These are phyloP conservation scores for Bubo blakistoni DNA, from an alignment of 2,113 vertebrate genomes.

Conservation along the genomic window DNA sequence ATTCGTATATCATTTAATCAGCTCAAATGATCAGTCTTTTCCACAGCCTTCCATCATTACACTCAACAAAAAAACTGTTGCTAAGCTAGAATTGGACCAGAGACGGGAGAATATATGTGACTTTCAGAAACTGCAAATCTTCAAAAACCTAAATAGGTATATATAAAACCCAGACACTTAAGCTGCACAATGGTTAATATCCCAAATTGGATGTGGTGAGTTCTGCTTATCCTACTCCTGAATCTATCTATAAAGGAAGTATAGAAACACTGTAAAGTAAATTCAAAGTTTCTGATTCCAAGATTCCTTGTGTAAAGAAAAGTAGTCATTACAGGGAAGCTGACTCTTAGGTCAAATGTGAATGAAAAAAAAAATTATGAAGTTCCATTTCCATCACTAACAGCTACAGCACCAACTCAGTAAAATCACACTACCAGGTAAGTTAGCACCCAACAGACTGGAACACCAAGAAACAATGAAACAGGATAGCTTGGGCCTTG, in stretches of 20 bases:
- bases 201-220: not conserved
- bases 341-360: not conserved
- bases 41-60: not conserved
- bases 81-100: not conserved
- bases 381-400: not conserved
- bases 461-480: not conserved
- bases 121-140: not conserved
- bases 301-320: not conserved
- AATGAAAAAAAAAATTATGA: not conserved
- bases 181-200: not conserved
- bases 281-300: not conserved
- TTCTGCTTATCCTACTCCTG: not conserved
- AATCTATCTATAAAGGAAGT: not conserved
- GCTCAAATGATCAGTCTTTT: not conserved
- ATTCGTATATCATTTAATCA: not conserved
- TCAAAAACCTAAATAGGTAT: not conserved
- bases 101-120: not conserved
- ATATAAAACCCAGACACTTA: not conserved
- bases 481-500: not conserved
- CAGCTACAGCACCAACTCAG: not conserved
- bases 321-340: not conserved
- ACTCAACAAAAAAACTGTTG: not conserved
- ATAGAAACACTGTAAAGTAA: not conserved
- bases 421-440: not conserved
- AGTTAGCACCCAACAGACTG: not conserved